Conservation (phyloP, 2,888 invertebrate genomes). For the Phanerotoma sp. region DNA sequence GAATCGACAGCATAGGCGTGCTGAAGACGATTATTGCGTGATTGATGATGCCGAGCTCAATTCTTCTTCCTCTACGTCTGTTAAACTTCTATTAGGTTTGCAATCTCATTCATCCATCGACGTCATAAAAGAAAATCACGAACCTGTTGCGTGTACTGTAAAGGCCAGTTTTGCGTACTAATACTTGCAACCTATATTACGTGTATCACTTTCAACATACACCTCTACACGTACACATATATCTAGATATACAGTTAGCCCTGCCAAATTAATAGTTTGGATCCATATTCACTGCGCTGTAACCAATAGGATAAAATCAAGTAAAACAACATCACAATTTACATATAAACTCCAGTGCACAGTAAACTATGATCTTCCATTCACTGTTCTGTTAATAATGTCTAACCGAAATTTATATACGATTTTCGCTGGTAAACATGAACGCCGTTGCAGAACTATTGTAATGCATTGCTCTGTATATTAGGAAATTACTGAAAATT, state of each 20-base stretch:
- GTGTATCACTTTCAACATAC: background rate
- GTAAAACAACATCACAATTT: no score
- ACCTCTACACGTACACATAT: background rate
- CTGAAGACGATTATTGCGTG: conserved; percentile 8
- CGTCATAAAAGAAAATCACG: conserved; percentile 10
- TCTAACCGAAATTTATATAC: no score
- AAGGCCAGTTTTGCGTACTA: background rate
- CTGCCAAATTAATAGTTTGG: conserved; percentile 1
- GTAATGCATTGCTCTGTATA: no score
- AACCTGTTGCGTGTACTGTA: conserved; percentile 18
- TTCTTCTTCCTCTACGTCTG: background rate
- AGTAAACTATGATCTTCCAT: no score
- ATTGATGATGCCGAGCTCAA: conserved; percentile 1
- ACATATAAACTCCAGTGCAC: no score
- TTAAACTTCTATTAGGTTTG: background rate
- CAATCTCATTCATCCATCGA: conserved; percentile 9
- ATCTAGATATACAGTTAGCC: background rate
- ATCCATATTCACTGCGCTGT: conserved; percentile 1
- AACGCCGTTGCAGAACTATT: no score
- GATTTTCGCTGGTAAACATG: no score
- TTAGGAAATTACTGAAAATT: no score
- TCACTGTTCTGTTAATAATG: no score
- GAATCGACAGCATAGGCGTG: background rate
- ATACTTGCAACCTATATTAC: background rate
- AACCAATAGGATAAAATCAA: no score